A percentile compares a stretch with the other conserved stretches of the same genome.
These are phyloP conservation scores for human (Homo sapiens) DNA, from an alignment of 2,113 vertebrate genomes.

Conservation along the genomic window GRCh38 chr5:23681001-23681500, in stretches of 20 bases:
- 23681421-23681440: background rate
- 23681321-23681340: background rate
- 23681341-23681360: background rate
- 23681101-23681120: background rate
- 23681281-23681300: background rate
- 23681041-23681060: background rate
- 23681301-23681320: background rate
- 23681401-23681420: background rate
- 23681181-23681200: background rate
- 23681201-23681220: background rate
- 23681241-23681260: background rate
- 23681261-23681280: background rate
- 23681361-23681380: background rate
- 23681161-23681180: background rate
- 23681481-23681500: background rate
- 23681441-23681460: background rate
- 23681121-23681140: background rate
- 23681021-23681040: background rate
- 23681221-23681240: background rate
- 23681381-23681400: background rate
- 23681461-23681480: background rate
- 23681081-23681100: background rate
- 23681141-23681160: background rate
- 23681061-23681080: background rate
- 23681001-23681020: fast-evolving